Evolutionary conservation across 2,797 vertebrate species (phyloP).

Genomic region (Chaetophractus vellerosus): DNA sequence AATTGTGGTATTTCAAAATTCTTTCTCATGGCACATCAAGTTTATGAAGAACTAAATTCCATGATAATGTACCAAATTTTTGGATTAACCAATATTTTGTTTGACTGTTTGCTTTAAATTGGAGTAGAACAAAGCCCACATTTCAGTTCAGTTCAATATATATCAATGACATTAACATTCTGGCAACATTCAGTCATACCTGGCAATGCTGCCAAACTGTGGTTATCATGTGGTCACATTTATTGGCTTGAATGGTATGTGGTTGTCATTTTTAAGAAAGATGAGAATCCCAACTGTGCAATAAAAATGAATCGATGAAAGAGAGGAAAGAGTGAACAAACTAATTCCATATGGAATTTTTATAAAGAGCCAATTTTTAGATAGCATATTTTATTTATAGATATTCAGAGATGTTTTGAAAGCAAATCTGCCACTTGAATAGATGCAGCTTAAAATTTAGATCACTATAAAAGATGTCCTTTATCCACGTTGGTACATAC

Average conservation of each 20-base stretch:
- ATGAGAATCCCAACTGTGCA: not conserved
- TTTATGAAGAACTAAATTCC: conserved; percentile 4
- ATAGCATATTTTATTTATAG: not conserved
- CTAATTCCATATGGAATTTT: not conserved
- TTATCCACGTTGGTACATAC: not conserved
- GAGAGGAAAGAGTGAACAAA: not conserved
- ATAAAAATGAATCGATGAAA: not conserved
- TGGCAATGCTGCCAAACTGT: not conserved
- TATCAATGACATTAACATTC: not conserved
- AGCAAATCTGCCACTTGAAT: not conserved
- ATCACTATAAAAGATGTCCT: not conserved
- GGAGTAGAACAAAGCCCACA: not conserved
- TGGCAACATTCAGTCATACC: not conserved
- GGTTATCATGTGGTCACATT: not conserved
- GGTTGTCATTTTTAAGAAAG: not conserved
- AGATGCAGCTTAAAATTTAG: not conserved
- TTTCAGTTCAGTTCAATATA: not conserved
- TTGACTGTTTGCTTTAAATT: not conserved
- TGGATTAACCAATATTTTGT: not conserved
- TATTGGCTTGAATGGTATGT: not conserved
- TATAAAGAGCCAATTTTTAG: not conserved
- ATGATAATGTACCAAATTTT: conserved; percentile 41
- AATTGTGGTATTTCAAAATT: not conserved
- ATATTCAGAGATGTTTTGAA: not conserved
- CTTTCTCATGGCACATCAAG: conserved; percentile 10